A percentile compares a stretch with the other conserved stretches of the same genome.
phyloP scores from a whole-genome alignment of 2,797 vertebrate species.

The Sebastes aleutianus region DNA sequence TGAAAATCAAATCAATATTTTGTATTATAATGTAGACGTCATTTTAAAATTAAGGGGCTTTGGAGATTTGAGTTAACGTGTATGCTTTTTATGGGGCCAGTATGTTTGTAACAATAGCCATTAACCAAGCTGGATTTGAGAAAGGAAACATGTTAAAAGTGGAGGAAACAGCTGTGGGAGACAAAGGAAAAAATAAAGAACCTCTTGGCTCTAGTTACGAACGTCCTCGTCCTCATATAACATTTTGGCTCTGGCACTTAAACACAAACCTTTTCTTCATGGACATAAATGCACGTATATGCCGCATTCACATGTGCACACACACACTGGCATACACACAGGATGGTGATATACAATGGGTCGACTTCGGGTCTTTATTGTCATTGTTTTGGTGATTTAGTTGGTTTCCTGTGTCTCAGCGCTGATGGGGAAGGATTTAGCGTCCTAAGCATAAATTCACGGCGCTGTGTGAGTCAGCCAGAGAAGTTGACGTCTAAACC shows the following conservation, averaged over 20 bases:
- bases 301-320: not conserved
- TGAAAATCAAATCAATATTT: not conserved
- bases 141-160: not conserved
- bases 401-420: constrained; percentile 28
- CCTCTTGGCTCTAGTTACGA: constrained; percentile 5
- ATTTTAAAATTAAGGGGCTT: not conserved
- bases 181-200: not conserved
- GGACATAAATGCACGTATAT: not conserved
- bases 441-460: constrained; percentile 11
- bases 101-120: not conserved
- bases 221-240: not conserved
- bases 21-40: not conserved
- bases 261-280: not conserved
- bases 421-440: constrained; percentile 8
- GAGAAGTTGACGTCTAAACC: constrained; percentile 19
- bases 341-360: constrained; percentile 18
- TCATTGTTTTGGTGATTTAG: constrained; percentile 31
- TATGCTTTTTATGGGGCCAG: not conserved
- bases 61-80: not conserved
- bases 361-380: constrained; percentile 12
- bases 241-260: constrained; percentile 1
- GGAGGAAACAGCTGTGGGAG: constrained; percentile 14
- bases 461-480: constrained; percentile 7
- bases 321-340: constrained; percentile 3
- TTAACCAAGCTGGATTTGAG: not conserved